Evolutionary conservation across 2,113 vertebrate species (phyloP).

Genomic region (Cebus imitator): DNA sequence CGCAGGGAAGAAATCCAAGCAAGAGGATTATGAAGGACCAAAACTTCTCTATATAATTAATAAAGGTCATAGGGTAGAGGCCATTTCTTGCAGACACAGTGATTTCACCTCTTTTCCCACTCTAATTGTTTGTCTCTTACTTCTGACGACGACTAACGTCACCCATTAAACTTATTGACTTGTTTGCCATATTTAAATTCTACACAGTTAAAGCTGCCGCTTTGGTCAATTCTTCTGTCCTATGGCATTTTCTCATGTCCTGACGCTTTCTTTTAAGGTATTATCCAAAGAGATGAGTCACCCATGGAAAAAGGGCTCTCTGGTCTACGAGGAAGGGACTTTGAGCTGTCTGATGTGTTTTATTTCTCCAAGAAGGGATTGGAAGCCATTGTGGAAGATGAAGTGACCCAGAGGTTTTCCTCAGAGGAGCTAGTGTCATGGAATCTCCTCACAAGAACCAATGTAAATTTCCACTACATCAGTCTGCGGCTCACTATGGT

Average conservation of each 20-base stretch:
- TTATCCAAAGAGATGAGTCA: slow-evolving; percentile 91
- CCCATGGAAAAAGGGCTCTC: slow-evolving; percentile 93
- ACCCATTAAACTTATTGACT: background rate
- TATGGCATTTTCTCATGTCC: slow-evolving; percentile 17
- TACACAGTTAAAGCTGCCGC: background rate
- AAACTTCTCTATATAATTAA: background rate
- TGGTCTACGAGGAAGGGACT: slow-evolving; percentile 86
- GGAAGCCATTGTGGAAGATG: slow-evolving; percentile 95
- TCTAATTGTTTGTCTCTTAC: background rate
- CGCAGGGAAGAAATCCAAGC: background rate
- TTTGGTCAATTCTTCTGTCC: background rate
- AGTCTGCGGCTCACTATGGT: slow-evolving; percentile 91
- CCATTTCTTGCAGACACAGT: background rate
- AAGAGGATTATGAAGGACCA: background rate
- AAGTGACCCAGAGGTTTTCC: slow-evolving; percentile 97
- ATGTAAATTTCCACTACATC: slow-evolving; percentile 95
- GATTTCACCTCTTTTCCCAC: background rate
- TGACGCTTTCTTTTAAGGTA: slow-evolving; percentile 84
- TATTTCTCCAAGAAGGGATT: slow-evolving; percentile 95
- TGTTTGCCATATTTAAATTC: background rate
- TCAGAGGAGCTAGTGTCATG: slow-evolving; percentile 96
- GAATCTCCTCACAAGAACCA: slow-evolving; percentile 98
- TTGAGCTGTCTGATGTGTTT: slow-evolving; percentile 91
- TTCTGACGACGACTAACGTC: background rate
- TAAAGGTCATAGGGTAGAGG: background rate